These are phyloP conservation scores for Astropecten irregularis DNA, from an alignment of 53 echinoderm and acorn worm species.

Conservation along the genomic window DNA sequence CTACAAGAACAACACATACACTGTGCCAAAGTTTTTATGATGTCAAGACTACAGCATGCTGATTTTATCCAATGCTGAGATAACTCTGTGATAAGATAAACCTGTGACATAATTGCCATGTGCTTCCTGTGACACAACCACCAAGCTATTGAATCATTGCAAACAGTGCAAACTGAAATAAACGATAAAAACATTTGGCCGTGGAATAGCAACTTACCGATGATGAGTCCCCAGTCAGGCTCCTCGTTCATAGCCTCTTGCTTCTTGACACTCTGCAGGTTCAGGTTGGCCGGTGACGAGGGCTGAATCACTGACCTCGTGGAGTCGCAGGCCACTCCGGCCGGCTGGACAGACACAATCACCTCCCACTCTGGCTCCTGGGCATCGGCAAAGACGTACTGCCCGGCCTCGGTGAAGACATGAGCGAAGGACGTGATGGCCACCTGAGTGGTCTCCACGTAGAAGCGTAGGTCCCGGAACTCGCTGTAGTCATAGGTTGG, in stretches of 20 bases:
- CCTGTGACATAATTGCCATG: no score
- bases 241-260: constrained; percentile 81
- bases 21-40: no score
- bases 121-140: no score
- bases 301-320: constrained; percentile 67
- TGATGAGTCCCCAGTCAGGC: constrained; percentile 98
- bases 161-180: no score
- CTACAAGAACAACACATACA: no score
- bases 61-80: no score
- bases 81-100: no score
- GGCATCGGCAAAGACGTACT: constrained; percentile 92
- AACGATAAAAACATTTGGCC: no score
- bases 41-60: no score
- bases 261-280: constrained; percentile 71
- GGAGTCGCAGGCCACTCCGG: constrained; percentile 69
- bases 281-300: constrained; percentile 69
- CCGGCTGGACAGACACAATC: constrained; percentile 79
- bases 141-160: no score
- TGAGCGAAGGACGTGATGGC: constrained; percentile 85
- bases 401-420: constrained; percentile 89
- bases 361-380: constrained; percentile 88
- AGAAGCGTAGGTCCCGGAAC: constrained; percentile 91
- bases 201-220: no score
- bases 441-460: constrained; percentile 81
- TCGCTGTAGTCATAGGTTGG: constrained; percentile 96